phyloP scores from a whole-genome alignment of 30 jellyfish, hydroid and myxozoan genomes.

The Rhopilema esculentum region DNA sequence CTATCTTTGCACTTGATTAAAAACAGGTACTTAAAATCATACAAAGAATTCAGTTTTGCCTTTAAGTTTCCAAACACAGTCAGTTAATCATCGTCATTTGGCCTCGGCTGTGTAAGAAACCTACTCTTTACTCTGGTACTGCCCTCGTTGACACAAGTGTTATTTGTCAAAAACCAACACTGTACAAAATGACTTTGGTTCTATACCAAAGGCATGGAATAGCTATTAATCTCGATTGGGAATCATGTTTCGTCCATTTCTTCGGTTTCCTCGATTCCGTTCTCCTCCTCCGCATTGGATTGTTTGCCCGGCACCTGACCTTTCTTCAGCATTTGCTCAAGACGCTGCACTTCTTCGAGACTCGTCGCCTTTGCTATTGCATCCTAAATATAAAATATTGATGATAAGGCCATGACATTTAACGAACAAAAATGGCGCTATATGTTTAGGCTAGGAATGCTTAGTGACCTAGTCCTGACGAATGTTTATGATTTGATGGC shows the following conservation, averaged over 20 bases:
- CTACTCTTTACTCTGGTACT: too few species aligned
- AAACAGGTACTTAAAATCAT: not conserved
- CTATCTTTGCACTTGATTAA: not conserved
- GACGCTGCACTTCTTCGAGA: slow-evolving; percentile 91
- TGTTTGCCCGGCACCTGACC: slow-evolving; percentile 94
- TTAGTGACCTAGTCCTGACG: too few species aligned
- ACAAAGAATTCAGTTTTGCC: not conserved
- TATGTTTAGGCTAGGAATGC: too few species aligned
- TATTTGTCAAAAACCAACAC: not conserved
- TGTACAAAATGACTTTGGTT: not conserved
- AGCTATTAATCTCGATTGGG: not conserved
- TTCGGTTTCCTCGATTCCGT: slow-evolving; percentile 72
- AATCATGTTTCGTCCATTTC: slow-evolving; percentile 67
- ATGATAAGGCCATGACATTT: too few species aligned
- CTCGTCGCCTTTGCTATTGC: slow-evolving; percentile 92
- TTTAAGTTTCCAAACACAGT: not conserved
- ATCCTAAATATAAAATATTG: slow-evolving; percentile 63
- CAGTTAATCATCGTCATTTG: not conserved
- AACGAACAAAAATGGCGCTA: too few species aligned
- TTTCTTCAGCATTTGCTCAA: slow-evolving; percentile 82
- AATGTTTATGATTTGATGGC: too few species aligned
- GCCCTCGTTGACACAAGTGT: not conserved
- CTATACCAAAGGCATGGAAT: not conserved
- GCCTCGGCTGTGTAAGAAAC: not conserved
- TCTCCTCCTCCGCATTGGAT: slow-evolving; percentile 26